Conservation (phyloP, 1,140 invertebrate genomes). For the Elymnias hypermnestra region DNA sequence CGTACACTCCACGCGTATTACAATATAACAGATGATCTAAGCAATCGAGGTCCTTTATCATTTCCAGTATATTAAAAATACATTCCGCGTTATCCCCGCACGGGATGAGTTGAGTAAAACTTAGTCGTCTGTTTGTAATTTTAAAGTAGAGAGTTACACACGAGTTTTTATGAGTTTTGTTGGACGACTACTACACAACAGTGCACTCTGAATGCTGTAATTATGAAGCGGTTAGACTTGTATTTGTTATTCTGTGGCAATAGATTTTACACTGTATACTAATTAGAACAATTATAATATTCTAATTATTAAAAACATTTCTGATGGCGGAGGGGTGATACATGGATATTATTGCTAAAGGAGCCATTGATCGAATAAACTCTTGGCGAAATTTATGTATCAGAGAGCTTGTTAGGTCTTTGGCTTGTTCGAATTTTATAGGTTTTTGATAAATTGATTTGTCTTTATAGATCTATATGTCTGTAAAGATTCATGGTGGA, state of each 20-base stretch:
- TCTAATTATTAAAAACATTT: too few relatives aligned
- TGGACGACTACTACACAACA: constrained; percentile 15
- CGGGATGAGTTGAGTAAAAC: constrained; percentile 57
- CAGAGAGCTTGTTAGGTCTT: too few relatives aligned
- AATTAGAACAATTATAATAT: neutral
- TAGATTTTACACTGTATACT: neutral
- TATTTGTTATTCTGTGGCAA: neutral
- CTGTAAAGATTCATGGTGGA: too few relatives aligned
- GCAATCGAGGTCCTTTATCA: too few relatives aligned
- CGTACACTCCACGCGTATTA: neutral
- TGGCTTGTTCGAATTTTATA: too few relatives aligned
- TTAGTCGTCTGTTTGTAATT: constrained; percentile 64
- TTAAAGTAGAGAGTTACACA: constrained; percentile 59
- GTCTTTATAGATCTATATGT: too few relatives aligned
- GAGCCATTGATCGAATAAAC: too few relatives aligned
- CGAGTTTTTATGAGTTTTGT: constrained; percentile 61
- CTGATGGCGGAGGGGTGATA: too few relatives aligned
- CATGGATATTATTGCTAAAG: too few relatives aligned
- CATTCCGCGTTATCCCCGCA: constrained; percentile 6
- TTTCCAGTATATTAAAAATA: constrained; percentile 4
- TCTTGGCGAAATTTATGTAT: too few relatives aligned
- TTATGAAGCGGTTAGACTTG: constrained; percentile 25
- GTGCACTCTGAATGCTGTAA: constrained; percentile 22
- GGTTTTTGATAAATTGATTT: too few relatives aligned
- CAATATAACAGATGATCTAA: too few relatives aligned